These are phyloP conservation scores for Sebastes matsubarae DNA, from an alignment of 2,797 vertebrate genomes.

Conservation along the genomic window DNA sequence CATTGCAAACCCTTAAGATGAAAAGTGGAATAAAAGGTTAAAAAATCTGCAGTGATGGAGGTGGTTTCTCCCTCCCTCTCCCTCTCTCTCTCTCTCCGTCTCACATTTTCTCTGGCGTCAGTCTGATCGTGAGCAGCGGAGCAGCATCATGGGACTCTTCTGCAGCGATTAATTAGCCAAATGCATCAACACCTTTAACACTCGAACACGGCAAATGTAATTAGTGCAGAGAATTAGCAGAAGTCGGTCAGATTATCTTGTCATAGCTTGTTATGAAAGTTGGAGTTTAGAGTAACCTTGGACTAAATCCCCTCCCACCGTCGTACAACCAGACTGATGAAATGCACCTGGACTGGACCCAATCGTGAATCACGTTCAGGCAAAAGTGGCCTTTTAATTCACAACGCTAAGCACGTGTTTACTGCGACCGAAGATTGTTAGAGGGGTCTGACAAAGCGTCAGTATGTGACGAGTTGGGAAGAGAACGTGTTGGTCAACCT, in stretches of 20 bases:
- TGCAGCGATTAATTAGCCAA: slow-evolving; percentile 52
- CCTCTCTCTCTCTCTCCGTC: not conserved
- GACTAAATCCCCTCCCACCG: slow-evolving; percentile 16
- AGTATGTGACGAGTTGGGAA: no score
- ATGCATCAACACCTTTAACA: slow-evolving; percentile 61
- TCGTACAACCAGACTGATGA: not conserved
- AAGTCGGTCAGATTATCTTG: slow-evolving; percentile 54
- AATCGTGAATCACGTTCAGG: no score
- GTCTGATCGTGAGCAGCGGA: not conserved
- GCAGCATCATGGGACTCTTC: not conserved
- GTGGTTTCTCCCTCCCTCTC: not conserved
- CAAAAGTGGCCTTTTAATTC: no score
- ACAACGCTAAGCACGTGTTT: no score
- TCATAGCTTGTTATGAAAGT: slow-evolving; percentile 61
- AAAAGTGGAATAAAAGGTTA: slow-evolving; percentile 31
- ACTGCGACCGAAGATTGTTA: accelerated
- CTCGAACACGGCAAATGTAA: slow-evolving; percentile 43
- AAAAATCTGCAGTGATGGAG: not conserved
- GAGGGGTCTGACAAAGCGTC: no score
- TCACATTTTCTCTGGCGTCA: not conserved
- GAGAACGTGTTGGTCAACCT: no score
- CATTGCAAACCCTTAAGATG: slow-evolving; percentile 25
- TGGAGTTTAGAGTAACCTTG: slow-evolving; percentile 36
- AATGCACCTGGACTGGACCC: not conserved
- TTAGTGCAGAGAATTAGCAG: slow-evolving; percentile 58